phyloP scores from a whole-genome alignment of 2,888 invertebrate species.

The Troides aeacus region DNA sequence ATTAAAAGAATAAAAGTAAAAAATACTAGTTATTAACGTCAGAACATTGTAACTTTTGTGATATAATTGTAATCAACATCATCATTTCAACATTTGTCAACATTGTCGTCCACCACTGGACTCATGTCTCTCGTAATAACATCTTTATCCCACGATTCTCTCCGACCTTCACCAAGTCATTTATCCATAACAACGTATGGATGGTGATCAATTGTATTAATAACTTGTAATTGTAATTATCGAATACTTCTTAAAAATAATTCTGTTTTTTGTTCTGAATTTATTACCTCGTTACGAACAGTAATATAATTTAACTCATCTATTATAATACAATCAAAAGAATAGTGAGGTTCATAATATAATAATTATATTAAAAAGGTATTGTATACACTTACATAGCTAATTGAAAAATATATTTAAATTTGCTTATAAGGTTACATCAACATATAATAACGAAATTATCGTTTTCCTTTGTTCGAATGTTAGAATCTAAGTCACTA shows the following conservation, averaged over 20 bases:
- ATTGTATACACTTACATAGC: background rate
- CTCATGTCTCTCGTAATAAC: no score
- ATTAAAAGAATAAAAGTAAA: background rate
- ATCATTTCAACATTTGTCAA: background rate
- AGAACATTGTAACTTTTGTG: background rate
- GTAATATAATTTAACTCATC: background rate
- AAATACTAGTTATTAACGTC: background rate
- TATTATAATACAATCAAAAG: slow-evolving; percentile 1
- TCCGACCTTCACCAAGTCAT: no score
- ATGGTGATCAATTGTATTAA: no score
- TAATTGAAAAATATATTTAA: slow-evolving; percentile 1
- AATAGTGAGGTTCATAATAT: background rate
- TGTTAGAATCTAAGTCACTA: slow-evolving; percentile 32
- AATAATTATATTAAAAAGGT: background rate
- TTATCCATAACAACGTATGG: no score
- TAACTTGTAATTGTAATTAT: no score
- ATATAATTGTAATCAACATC: background rate
- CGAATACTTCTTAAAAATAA: no score
- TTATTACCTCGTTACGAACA: no score
- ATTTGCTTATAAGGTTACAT: slow-evolving; percentile 3
- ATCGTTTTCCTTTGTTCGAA: slow-evolving; percentile 36
- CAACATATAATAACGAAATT: slow-evolving; percentile 5
- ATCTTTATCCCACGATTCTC: no score
- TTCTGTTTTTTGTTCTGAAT: no score
- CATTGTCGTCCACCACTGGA: background rate